Evolutionary conservation across 2,113 vertebrate species (phyloP).

Genomic region (Galeopterus variegatus): DNA sequence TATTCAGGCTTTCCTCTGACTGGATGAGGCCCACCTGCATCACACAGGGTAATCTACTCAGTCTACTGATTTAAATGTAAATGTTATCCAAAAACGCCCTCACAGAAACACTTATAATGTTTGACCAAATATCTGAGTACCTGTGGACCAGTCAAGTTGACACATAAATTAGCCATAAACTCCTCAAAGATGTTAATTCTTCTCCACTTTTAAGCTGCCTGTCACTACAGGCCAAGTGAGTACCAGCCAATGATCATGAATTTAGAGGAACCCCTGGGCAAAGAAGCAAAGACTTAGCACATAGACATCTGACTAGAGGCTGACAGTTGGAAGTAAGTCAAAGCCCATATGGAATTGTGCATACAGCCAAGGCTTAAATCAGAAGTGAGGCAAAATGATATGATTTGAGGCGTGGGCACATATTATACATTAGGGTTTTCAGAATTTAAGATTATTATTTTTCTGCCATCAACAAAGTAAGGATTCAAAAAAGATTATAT

Average conservation of each 20-base stretch:
- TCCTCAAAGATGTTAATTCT: not conserved
- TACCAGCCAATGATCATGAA: not conserved
- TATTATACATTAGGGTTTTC: not conserved
- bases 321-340: not conserved
- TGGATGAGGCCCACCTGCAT: not conserved
- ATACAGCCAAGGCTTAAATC: not conserved
- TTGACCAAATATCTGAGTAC: not conserved
- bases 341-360: not conserved
- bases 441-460: constrained; percentile 8
- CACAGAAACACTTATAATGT: not conserved
- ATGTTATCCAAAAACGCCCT: not conserved
- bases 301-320: not conserved
- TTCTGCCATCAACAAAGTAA: not conserved
- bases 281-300: not conserved
- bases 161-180: not conserved
- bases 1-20: not conserved
- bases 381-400: not conserved
- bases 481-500: not conserved
- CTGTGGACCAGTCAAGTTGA: not conserved
- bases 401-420: not conserved
- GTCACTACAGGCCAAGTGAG: not conserved
- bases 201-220: not conserved
- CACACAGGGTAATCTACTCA: not conserved
- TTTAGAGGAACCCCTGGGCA: not conserved
- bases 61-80: not conserved